Percentiles rank a stretch among this genome's conserved stretches.
phyloP scores from a whole-genome alignment of 2,113 vertebrate species.

The Eclectus roratus region DNA sequence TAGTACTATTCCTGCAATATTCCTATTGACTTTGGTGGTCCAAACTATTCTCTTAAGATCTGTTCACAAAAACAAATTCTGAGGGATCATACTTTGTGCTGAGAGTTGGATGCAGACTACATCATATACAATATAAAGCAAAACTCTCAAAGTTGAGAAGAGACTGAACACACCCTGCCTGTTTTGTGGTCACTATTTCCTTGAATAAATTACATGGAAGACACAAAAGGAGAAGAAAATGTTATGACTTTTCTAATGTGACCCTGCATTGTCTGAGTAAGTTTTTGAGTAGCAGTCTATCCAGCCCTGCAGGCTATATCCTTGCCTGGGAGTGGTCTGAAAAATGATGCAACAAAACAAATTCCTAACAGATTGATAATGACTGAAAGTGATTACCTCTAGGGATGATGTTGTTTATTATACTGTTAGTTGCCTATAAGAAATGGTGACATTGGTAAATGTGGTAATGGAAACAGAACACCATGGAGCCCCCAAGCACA shows the following conservation, averaged over 20 bases:
- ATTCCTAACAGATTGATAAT: not conserved
- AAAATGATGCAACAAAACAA: not conserved
- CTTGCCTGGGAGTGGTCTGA: not conserved
- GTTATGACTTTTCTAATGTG: not conserved
- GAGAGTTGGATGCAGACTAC: not conserved
- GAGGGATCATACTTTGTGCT: not conserved
- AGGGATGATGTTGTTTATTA: not conserved
- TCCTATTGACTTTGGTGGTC: not conserved
- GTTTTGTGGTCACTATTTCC: not conserved
- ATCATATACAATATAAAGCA: not conserved
- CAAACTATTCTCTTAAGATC: not conserved
- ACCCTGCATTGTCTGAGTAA: not conserved
- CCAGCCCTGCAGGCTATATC: not conserved
- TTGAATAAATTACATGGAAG: not conserved
- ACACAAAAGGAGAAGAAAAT: constrained; percentile 11
- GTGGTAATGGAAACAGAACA: not conserved
- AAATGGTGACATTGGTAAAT: not conserved
- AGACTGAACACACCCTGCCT: not conserved
- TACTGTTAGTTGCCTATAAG: not conserved
- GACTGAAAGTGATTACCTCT: not conserved
- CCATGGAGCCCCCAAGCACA: not conserved
- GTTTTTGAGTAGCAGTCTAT: not conserved
- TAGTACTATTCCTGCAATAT: not conserved
- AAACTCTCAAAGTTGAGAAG: not conserved
- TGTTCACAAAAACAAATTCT: not conserved